A percentile compares a stretch with the other conserved stretches of the same genome.
Conservation (phyloP, 37 sponge, comb jelly and placozoan species). For the Diacarnus erythraeanus region DNA sequence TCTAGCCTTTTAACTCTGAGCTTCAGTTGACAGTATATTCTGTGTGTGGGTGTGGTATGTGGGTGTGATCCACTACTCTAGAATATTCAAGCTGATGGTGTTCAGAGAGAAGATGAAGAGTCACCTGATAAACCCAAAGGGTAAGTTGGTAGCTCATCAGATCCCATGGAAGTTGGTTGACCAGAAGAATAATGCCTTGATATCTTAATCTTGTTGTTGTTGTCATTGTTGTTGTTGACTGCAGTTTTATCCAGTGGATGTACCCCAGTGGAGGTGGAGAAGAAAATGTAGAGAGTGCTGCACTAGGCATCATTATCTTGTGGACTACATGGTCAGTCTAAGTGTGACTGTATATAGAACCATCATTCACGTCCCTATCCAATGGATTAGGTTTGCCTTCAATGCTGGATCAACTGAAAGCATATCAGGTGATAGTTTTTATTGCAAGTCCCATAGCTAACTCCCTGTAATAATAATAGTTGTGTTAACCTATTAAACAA, state of each 20-base stretch:
- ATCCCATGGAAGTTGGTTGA: too few relatives aligned
- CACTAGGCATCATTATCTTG: slow-evolving; percentile 83
- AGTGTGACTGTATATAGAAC: too few relatives aligned
- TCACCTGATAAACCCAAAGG: not conserved
- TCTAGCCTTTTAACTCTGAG: not conserved
- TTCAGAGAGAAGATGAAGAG: too few relatives aligned
- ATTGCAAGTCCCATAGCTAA: not conserved
- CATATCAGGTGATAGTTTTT: slow-evolving; percentile 19
- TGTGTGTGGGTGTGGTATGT: not conserved
- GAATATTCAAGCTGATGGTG: too few relatives aligned
- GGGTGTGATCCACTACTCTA: too few relatives aligned
- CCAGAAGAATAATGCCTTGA: too few relatives aligned
- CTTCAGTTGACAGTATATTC: not conserved
- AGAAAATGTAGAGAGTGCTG: slow-evolving; percentile 87
- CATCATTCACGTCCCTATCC: too few relatives aligned
- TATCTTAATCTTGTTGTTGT: too few relatives aligned
- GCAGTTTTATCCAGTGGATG: slow-evolving; percentile 77
- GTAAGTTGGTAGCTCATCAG: too few relatives aligned
- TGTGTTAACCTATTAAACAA: too few relatives aligned
- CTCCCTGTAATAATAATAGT: not conserved
- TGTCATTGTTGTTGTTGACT: not conserved
- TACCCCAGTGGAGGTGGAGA: slow-evolving; percentile 83
- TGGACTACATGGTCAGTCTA: slow-evolving; percentile 84
- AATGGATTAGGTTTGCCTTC: slow-evolving; percentile 78
- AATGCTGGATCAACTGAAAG: slow-evolving; percentile 85